Evolutionary conservation across 2,797 vertebrate genomes (phyloP), one percentile per base, ranked within the genome.

Genomic region (Bufotes viridis): DNA sequence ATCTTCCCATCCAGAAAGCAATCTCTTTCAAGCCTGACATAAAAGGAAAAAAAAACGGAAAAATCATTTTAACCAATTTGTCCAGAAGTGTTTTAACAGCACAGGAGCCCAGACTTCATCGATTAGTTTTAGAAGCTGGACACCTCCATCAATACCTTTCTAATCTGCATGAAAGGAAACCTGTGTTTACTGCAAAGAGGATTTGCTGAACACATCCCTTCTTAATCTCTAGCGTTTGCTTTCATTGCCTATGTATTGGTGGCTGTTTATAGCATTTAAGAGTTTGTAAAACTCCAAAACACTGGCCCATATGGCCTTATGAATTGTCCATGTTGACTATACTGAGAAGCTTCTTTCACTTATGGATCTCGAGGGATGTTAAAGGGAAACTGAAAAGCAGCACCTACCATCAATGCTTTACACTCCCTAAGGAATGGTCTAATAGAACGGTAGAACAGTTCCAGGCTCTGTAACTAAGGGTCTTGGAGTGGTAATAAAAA

Each of bases 21-120:
- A 89, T 69, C 5, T 86, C 84, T 42, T 20, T 89, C 12, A 89
- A 29, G 29, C 81, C 87, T 86, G 22, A n/a, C 13, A 69, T 42
- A 61, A 81, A 89, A 63, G 18, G 65, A 81, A 58, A 11, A 55
- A n/a, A 8, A 69, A 57, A 49, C n/a, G 12, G 69, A 78, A 81
- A 81, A 22, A 75, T 17, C 15, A 22, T 63, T 63, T 76, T 5
- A 63, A 49, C 18, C 15, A 51, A 76, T 29, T 26, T 22, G 60
- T 26, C 65, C 42, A 65, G 5, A 51, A 34, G 42, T 29, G 74
- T 63, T 53, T 53, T 78, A 78, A 6, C n/a, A 78, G 2, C 18
- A 17, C 8, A 49, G n/a, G 51, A 61, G 70, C 26, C 63, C 61
- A 24, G 5, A 15, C 15, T 18, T 24, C 24, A 78, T 26, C 7